Evolutionary conservation across 2,888 invertebrate genomes (phyloP).

Genomic region (Nowickia ferox): DNA sequence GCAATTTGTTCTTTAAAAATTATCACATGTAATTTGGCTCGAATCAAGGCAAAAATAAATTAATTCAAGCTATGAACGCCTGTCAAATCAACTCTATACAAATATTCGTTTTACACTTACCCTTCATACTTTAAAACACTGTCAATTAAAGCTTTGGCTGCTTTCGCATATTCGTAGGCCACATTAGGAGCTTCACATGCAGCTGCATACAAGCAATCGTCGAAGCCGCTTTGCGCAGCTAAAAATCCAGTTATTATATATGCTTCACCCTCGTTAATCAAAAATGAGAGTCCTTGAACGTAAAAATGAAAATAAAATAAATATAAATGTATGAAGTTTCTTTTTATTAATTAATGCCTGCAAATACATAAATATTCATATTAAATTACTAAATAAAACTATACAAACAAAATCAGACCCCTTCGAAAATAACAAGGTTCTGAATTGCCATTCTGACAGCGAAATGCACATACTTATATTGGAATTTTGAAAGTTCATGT

Average conservation of each 20-base stretch:
- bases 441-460: too few species aligned
- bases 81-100: background rate
- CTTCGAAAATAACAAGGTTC: too few species aligned
- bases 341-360: too few species aligned
- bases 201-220: slow-evolving; percentile 89
- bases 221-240: slow-evolving; percentile 89
- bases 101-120: slow-evolving; percentile 81
- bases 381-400: too few species aligned
- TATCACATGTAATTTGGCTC: too few species aligned
- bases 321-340: background rate
- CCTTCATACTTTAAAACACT: slow-evolving; percentile 88
- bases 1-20: too few species aligned
- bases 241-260: slow-evolving; percentile 83
- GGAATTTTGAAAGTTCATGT: too few species aligned
- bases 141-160: slow-evolving; percentile 90
- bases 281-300: slow-evolving; percentile 28
- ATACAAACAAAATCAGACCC: too few species aligned
- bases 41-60: too few species aligned
- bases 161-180: slow-evolving; percentile 89
- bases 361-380: too few species aligned
- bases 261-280: slow-evolving; percentile 88
- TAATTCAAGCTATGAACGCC: too few species aligned
- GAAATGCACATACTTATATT: too few species aligned
- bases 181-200: slow-evolving; percentile 89
- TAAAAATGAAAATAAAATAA: background rate